These are phyloP conservation scores for Chrysina gloriosa DNA, from an alignment of 2,888 invertebrate genomes.

Conservation along the genomic window DNA sequence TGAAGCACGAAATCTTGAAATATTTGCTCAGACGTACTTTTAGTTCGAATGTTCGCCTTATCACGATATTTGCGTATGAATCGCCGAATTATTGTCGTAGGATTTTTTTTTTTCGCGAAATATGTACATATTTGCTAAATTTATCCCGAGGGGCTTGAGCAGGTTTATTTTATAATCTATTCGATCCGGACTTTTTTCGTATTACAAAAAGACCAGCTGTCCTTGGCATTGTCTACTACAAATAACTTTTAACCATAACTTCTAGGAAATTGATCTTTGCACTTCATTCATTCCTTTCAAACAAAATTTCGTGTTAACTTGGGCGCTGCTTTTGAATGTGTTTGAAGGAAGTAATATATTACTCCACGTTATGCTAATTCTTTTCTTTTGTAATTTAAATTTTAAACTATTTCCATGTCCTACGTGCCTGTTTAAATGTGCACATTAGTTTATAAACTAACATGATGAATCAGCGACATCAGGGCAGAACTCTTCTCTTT, in stretches of 20 bases:
- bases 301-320: constrained; percentile 2
- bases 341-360: neutral
- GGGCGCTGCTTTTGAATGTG: neutral
- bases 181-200: neutral
- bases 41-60: neutral
- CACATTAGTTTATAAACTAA: neutral
- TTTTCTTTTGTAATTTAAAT: constrained; percentile 4
- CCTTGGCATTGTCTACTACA: neutral
- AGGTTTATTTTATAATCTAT: neutral
- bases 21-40: constrained; percentile 10
- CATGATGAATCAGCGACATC: neutral
- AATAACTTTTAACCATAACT: neutral
- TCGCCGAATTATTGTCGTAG: no score
- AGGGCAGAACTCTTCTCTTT: neutral
- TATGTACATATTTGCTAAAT: no score
- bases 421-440: neutral
- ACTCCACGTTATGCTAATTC: neutral
- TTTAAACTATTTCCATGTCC: neutral
- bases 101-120: no score
- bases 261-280: constrained; percentile 12
- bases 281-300: neutral
- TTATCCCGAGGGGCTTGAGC: no score
- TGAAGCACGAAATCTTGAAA: neutral
- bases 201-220: neutral
- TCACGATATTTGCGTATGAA: neutral